Evolutionary conservation across 2,888 invertebrate species (phyloP).

Genomic region (Himalopsyche anomala): DNA sequence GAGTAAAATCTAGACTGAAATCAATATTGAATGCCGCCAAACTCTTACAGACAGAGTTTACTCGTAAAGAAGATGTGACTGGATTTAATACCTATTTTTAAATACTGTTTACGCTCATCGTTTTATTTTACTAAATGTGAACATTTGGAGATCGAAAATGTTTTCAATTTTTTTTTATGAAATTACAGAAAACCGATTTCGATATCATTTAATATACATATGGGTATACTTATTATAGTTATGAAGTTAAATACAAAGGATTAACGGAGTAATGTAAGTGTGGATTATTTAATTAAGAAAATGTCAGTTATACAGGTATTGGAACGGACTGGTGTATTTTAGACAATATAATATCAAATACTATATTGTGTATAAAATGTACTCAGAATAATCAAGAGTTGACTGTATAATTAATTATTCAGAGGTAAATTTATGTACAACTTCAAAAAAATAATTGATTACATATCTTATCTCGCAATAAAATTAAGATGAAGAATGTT

Average conservation of each 20-base stretch:
- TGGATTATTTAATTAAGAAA: slow-evolving; percentile 11
- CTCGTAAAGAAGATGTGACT: not conserved
- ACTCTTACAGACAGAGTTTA: not conserved
- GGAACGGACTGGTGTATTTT: slow-evolving; percentile 64
- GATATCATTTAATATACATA: not conserved
- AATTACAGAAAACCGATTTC: slow-evolving; percentile 3
- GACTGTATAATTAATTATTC: slow-evolving; percentile 14
- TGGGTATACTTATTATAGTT: not conserved
- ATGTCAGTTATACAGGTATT: slow-evolving; percentile 52
- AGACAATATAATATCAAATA: slow-evolving; percentile 46
- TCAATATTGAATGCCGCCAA: not conserved
- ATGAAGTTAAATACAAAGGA: slow-evolving; percentile 29
- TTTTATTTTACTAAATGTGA: not conserved
- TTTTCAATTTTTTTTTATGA: not conserved
- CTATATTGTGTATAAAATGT: slow-evolving; percentile 49
- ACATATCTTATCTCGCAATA: slow-evolving; percentile 50
- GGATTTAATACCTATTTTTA: not conserved
- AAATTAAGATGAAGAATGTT: slow-evolving; percentile 49
- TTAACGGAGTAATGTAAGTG: not conserved
- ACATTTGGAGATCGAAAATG: not conserved
- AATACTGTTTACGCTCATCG: not conserved
- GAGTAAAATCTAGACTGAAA: not conserved
- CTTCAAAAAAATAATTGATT: slow-evolving; percentile 55
- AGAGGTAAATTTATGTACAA: slow-evolving; percentile 56
- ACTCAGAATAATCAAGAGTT: slow-evolving; percentile 45